These are phyloP conservation scores for Cerceris rybyensis DNA, from an alignment of 2,888 invertebrate species.

Conservation along the genomic window DNA sequence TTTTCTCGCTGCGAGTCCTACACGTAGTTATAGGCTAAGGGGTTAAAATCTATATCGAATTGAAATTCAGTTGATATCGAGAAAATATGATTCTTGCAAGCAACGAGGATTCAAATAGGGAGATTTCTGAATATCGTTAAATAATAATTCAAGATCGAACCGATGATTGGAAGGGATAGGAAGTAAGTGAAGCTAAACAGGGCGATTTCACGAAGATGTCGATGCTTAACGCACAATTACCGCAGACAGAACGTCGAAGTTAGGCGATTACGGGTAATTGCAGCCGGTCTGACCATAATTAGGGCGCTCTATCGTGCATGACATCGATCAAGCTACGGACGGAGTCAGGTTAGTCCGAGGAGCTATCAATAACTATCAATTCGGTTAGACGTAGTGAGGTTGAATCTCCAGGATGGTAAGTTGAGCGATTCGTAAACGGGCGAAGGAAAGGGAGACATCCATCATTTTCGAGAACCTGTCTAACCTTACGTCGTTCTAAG, in stretches of 20 bases:
- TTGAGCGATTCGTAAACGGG: constrained; percentile 61
- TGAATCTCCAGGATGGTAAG: constrained; percentile 56
- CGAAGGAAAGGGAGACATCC: constrained; percentile 67
- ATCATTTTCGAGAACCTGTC: constrained; percentile 70
- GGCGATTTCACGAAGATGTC: constrained; percentile 36
- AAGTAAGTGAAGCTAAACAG: not conserved
- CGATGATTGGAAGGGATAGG: no score
- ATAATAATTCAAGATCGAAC: no score
- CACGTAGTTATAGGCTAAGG: no score
- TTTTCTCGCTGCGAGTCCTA: no score
- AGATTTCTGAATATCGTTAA: no score
- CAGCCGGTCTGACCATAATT: constrained; percentile 71
- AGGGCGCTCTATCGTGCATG: constrained; percentile 73
- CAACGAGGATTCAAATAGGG: no score
- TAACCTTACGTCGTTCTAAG: constrained; percentile 61
- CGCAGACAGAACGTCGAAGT: constrained; percentile 52
- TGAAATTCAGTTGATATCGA: no score
- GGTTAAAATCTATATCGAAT: no score
- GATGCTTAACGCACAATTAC: constrained; percentile 55
- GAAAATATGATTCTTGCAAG: no score
- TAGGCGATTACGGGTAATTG: constrained; percentile 72
- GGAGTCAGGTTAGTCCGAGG: constrained; percentile 69
- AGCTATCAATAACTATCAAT: constrained; percentile 74
- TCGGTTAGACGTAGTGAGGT: constrained; percentile 51
- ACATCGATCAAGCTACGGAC: constrained; percentile 73